These are phyloP conservation scores for Emydura subglobosa DNA, from an alignment of 2,113 vertebrate species.

Conservation along the genomic window DNA sequence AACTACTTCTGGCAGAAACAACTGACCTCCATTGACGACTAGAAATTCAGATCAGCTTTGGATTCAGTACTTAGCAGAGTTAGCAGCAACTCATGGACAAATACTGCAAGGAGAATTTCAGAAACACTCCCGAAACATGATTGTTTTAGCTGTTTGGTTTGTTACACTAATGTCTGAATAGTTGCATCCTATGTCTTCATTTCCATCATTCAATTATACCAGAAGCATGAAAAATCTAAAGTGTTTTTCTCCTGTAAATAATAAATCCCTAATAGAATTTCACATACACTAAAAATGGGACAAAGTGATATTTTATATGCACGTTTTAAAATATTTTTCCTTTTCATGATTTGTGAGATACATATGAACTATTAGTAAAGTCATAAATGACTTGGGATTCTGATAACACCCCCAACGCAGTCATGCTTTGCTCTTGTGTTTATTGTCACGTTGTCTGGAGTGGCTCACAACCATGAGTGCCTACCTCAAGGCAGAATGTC, in stretches of 20 bases:
- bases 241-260: rapidly evolving
- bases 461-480: no score
- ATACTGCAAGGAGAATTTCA: neutral
- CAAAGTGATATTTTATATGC: neutral
- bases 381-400: neutral
- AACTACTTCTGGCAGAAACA: neutral
- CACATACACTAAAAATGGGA: rapidly evolving
- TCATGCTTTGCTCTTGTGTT: neutral
- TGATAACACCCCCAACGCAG: neutral
- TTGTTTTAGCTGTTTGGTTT: rapidly evolving
- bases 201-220: neutral
- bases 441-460: neutral
- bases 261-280: rapidly evolving
- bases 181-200: rapidly evolving
- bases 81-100: neutral
- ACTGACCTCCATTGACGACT: neutral
- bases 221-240: neutral
- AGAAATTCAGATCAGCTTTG: neutral
- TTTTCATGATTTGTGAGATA: neutral
- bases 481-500: no score
- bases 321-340: neutral
- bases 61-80: neutral
- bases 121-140: rapidly evolving
- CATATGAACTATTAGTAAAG: neutral
- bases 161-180: rapidly evolving